Evolutionary conservation across 2,888 invertebrate species (phyloP), one percentile per base, ranked within the genome.

Genomic region (Philereme transversata): DNA sequence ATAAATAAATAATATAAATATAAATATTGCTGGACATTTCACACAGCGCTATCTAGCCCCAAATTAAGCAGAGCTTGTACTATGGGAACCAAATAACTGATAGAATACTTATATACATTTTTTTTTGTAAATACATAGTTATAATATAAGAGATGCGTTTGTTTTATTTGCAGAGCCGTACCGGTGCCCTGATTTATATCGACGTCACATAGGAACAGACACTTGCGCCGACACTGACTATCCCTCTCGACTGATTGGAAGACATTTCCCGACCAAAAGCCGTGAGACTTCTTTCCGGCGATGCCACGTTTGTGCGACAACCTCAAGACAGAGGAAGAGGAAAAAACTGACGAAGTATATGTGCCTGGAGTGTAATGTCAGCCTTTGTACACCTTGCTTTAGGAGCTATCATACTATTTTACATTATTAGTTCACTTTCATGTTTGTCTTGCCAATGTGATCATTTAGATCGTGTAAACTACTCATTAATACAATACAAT

Each of bases 381-480:
- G 51, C n/a, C 52, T 63, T 3, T 63, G 63, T 44, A 59, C 54
- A 8, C 49, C 56, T 1, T 59, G 63, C 22, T 63, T 59, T 34
- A 56, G 59, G 5, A 63, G 59, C 7, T 63, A 59, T 41, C 63
- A 63, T 22, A 63, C 62, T 7, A 59, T 63, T 49, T 46, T 63
- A 43, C 55, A 59, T 52, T 63, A 62, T 48, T 62, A 55, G 36
- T 22, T 0, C 38, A 49, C 5, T 8, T 22, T 22, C 22, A 22
- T 22, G 22, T 22, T 22, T 22, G 22, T 22, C 22, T 22, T 22
- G 22, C 22, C 22, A 22, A 22, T 22, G 22, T 22, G 22, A 22
- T 22, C 22, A 22, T 22, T 22, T 22, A 22, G 3, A 22, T 22
- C 22, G 22, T 22, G 22, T 22, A 22, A 22, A 22, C 1, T 22